These are phyloP conservation scores for Notospermus geniculatus DNA, from an alignment of 1,140 invertebrate genomes.

Conservation along the genomic window DNA sequence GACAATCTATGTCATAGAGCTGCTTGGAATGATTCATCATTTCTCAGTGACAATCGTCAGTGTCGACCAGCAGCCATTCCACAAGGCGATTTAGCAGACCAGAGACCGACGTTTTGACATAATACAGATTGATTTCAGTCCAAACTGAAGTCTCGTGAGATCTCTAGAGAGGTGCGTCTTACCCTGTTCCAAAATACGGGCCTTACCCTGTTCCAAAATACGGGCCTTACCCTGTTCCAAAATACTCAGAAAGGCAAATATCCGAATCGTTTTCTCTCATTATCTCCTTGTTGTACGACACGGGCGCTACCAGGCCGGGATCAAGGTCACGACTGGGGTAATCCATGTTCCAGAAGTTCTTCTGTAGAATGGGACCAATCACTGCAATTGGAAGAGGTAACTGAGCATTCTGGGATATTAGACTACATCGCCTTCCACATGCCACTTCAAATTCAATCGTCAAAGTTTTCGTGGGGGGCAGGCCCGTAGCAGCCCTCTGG, in stretches of 20 bases:
- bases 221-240: constrained; percentile 37
- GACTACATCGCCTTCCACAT: too few species aligned
- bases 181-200: too few species aligned
- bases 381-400: constrained; percentile 22
- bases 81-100: too few species aligned
- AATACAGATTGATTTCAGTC: too few species aligned
- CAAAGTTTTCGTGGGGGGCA: too few species aligned
- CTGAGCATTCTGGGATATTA: too few species aligned
- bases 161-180: not conserved
- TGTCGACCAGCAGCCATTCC: too few species aligned
- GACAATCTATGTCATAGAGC: not conserved
- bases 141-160: not conserved
- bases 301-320: constrained; percentile 9
- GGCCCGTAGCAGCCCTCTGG: too few species aligned
- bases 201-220: constrained; percentile 38
- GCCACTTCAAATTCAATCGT: too few species aligned
- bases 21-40: too few species aligned
- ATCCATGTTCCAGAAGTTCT: constrained; percentile 36
- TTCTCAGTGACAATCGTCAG: too few species aligned
- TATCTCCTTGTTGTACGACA: constrained; percentile 25
- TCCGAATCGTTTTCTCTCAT: constrained; percentile 39
- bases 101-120: too few species aligned
- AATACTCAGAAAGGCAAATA: constrained; percentile 38
- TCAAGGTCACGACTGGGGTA: constrained; percentile 28
- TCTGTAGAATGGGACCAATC: constrained; percentile 31